Base-by-base conservation (phyloP, 2,113 vertebrate species). In the Aphyosemion australe region DNA sequence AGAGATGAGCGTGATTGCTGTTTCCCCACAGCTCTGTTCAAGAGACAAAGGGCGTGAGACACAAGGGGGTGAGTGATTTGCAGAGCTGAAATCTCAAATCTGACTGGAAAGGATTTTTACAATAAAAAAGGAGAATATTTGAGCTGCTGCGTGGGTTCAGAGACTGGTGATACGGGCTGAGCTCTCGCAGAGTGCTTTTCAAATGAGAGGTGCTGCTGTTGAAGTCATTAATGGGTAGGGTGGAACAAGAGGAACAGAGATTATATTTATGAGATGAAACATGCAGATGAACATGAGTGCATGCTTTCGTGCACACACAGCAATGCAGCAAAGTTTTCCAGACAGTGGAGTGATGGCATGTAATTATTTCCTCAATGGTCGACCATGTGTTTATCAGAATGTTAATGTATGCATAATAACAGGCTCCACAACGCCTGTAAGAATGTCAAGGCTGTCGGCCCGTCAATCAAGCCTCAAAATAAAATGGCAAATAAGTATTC, bases 321-420 rank as follows among this genome's bases (percentile, higher is more conserved):
- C 58, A 68, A 74, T 79, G 61, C 53, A 6, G 62, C 8, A 20
- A 31, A 69, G 78, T 69, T 91, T 92, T 92, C 92, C 92, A 94
- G 92, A 92, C 92, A 89, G 92, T 82, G 90, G 88, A 94, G 90
- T 93, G 94, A 94, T 95, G 96, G 93, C 93, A 93, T 96, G 94
- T 94, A 96, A 99, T 98, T 97, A 98, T 95, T 95, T 95, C 94
- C 92, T 94, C 93, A 94, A 92, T 91, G 93, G 93, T 70, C 92
- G 81, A 92, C 93, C 88, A 92, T 95, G 95, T 95, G 95, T 98
- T 97, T 97, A 97, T 96, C 95, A 93, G 95, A 97, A 99, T 97
- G 96, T 97, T 97, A 98, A 98, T 97, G 96, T 94, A 94, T 92
- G 94, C 94, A 93, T 98, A 97, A 98, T 97, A 96, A 95, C 95